Evolutionary conservation across 2,797 vertebrate genomes (phyloP).

Genomic region (Macropus fuliginosus): DNA sequence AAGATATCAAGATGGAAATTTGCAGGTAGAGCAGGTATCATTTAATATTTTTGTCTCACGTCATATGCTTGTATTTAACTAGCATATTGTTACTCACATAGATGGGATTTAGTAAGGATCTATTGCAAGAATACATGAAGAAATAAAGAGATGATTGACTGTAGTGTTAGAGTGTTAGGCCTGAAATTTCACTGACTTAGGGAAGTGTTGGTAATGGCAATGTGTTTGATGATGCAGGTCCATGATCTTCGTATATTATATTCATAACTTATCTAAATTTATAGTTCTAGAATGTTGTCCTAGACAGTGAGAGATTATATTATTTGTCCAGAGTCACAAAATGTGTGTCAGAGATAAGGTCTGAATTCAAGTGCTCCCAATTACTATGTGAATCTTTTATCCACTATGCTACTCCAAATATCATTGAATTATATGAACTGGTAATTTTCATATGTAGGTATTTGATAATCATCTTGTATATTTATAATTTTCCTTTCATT

Average conservation of each 20-base stretch:
- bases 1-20: not conserved
- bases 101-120: conserved; percentile 5
- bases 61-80: conserved; percentile 5
- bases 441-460: not conserved
- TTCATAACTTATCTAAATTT: not conserved
- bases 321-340: not conserved
- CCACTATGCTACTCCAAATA: not conserved
- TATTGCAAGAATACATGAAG: not conserved
- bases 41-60: not conserved
- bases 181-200: not conserved
- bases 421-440: not conserved
- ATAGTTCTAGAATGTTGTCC: not conserved
- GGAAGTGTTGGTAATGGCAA: not conserved
- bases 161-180: not conserved
- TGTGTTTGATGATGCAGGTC: not conserved
- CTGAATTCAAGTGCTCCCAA: not conserved
- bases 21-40: not conserved
- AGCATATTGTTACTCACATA: not conserved
- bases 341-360: not conserved
- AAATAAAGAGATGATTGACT: not conserved
- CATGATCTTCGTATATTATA: not conserved
- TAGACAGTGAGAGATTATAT: not conserved
- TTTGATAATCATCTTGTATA: conserved; percentile 11
- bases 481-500: not conserved
- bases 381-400: not conserved